Conservation (phyloP, 2,888 invertebrate genomes). For the Lacanobia wlatinum region DNA sequence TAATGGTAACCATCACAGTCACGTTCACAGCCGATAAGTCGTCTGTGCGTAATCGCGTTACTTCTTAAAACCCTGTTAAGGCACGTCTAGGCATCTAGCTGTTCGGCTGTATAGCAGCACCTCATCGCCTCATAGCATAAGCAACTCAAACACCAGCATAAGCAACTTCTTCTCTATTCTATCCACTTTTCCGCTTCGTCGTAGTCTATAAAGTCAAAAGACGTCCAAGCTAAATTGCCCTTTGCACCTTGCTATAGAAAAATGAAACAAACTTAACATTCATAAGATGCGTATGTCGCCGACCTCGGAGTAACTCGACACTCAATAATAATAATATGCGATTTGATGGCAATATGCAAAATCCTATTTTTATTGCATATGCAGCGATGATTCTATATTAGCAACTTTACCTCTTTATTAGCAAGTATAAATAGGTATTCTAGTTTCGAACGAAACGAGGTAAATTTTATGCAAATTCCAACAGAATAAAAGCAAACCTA, state of each 20-base stretch:
- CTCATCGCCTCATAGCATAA: no score
- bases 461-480: background rate
- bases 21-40: slow-evolving; percentile 68
- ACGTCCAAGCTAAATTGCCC: background rate
- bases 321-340: slow-evolving; percentile 26
- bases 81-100: slow-evolving; percentile 2
- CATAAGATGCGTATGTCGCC: slow-evolving; percentile 20
- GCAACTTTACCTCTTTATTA: slow-evolving; percentile 15
- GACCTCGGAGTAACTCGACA: slow-evolving; percentile 41
- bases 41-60: slow-evolving; percentile 18
- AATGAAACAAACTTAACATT: slow-evolving; percentile 16
- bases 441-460: background rate
- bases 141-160: no score
- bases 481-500: no score
- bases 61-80: slow-evolving; percentile 23
- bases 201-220: no score
- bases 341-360: slow-evolving; percentile 42
- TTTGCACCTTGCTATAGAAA: background rate
- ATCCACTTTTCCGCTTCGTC: no score
- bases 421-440: background rate
- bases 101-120: background rate
- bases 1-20: slow-evolving; percentile 63
- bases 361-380: slow-evolving; percentile 12
- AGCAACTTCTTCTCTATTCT: background rate
- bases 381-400: background rate